These are phyloP conservation scores for Sogatella furcifera DNA, from an alignment of 1,140 invertebrate genomes.

Conservation along the genomic window DNA sequence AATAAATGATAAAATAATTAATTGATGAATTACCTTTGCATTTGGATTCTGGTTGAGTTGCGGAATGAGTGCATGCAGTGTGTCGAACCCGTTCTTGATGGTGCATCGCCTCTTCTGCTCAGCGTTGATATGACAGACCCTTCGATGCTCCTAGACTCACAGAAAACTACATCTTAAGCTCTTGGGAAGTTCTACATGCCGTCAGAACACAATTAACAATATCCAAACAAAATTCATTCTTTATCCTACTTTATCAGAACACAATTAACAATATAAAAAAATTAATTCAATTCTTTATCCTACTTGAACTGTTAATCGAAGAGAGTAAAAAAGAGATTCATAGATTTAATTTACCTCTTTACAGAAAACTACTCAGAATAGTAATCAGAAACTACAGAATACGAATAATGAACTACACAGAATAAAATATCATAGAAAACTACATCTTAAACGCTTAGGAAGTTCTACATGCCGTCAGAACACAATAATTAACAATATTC, in stretches of 20 bases:
- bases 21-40: constrained; percentile 55
- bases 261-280: not conserved
- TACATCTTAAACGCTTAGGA: constrained; percentile 23
- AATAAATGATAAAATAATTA: too few relatives aligned
- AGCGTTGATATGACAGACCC: constrained; percentile 86
- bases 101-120: constrained; percentile 96
- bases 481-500: not conserved
- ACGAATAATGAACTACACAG: too few relatives aligned
- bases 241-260: not conserved
- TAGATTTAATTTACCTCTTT: too few relatives aligned
- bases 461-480: constrained; percentile 16
- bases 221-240: not conserved
- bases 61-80: constrained; percentile 86
- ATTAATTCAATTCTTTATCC: too few relatives aligned
- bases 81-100: constrained; percentile 96
- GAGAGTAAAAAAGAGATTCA: too few relatives aligned
- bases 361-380: too few relatives aligned
- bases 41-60: constrained; percentile 82
- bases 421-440: constrained; percentile 16
- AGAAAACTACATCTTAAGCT: constrained; percentile 23
- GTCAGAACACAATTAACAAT: not conserved
- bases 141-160: constrained; percentile 46
- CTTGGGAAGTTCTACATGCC: constrained; percentile 20
- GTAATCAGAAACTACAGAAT: too few relatives aligned
- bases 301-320: too few relatives aligned